Conservation (phyloP, 2,113 vertebrate species). For the Corvus hawaiiensis region DNA sequence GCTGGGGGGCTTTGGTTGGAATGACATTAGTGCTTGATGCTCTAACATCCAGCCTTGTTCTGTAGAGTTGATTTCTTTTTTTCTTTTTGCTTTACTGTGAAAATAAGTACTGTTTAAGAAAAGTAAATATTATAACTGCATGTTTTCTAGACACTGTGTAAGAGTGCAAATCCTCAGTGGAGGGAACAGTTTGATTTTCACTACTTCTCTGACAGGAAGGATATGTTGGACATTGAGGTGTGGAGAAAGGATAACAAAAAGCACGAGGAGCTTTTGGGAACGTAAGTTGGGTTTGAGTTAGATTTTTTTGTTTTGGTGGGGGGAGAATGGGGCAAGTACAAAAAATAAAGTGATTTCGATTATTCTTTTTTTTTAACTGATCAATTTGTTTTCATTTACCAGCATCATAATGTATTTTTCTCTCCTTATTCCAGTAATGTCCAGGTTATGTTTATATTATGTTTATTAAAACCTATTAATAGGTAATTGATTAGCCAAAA, state of each 20-base stretch:
- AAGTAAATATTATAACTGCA: slow-evolving; percentile 76
- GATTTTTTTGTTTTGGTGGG: background rate
- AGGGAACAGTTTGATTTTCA: slow-evolving; percentile 98
- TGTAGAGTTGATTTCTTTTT: slow-evolving; percentile 23
- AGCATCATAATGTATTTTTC: background rate
- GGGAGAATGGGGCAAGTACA: background rate
- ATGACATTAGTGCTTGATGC: background rate
- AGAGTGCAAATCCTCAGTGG: slow-evolving; percentile 95
- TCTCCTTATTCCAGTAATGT: background rate
- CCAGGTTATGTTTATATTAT: background rate
- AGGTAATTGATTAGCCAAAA: background rate
- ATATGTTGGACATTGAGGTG: slow-evolving; percentile 90
- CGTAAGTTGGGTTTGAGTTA: slow-evolving; percentile 76
- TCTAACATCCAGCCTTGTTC: background rate
- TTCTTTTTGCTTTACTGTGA: slow-evolving; percentile 43
- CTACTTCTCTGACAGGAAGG: slow-evolving; percentile 93
- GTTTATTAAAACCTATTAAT: background rate
- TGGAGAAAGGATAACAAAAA: slow-evolving; percentile 90
- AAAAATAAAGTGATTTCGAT: background rate
- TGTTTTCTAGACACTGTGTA: slow-evolving; percentile 90
- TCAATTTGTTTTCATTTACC: background rate
- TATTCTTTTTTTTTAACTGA: background rate
- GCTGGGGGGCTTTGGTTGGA: background rate
- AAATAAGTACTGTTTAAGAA: slow-evolving; percentile 58
- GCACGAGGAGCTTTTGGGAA: slow-evolving; percentile 86